phyloP scores from a whole-genome alignment of 2,888 invertebrate species.

The Trachelus stipa region DNA sequence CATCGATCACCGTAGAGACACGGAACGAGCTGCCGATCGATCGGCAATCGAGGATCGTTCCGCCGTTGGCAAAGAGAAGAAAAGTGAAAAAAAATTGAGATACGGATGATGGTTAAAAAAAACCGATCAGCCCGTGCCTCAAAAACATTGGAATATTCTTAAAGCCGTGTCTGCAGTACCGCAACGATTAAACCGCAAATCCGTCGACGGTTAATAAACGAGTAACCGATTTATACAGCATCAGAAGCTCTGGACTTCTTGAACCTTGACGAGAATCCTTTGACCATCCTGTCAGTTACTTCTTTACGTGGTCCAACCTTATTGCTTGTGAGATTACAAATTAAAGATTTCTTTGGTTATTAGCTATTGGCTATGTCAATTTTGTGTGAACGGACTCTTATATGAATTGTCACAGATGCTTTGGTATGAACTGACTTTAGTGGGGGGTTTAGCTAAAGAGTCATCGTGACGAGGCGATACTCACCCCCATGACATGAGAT shows the following conservation, averaged over 20 bases:
- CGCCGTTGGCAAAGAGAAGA: conserved; percentile 45
- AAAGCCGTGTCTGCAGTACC: conserved; percentile 16
- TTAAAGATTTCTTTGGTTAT: background rate
- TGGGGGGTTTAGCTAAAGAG: conserved; percentile 26
- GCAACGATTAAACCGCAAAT: conserved; percentile 47
- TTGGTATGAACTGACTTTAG: background rate
- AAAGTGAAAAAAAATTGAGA: background rate
- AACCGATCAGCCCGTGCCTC: conserved; percentile 54
- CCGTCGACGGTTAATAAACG: conserved; percentile 30
- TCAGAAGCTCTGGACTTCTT: background rate
- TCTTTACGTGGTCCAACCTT: background rate
- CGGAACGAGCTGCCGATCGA: conserved; percentile 32
- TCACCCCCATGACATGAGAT: conserved; percentile 47
- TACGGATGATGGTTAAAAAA: conserved; percentile 33
- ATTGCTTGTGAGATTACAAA: background rate
- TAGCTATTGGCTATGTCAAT: background rate
- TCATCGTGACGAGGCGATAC: conserved; percentile 53
- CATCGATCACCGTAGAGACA: background rate
- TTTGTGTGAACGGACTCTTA: background rate
- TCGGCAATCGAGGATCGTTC: conserved; percentile 6
- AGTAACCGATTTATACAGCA: background rate
- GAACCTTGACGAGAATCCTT: background rate
- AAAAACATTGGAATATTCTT: conserved; percentile 47
- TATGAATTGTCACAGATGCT: background rate
- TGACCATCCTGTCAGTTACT: background rate